phyloP scores from a whole-genome alignment of 2,797 vertebrate species.

The Danio tinwini region DNA sequence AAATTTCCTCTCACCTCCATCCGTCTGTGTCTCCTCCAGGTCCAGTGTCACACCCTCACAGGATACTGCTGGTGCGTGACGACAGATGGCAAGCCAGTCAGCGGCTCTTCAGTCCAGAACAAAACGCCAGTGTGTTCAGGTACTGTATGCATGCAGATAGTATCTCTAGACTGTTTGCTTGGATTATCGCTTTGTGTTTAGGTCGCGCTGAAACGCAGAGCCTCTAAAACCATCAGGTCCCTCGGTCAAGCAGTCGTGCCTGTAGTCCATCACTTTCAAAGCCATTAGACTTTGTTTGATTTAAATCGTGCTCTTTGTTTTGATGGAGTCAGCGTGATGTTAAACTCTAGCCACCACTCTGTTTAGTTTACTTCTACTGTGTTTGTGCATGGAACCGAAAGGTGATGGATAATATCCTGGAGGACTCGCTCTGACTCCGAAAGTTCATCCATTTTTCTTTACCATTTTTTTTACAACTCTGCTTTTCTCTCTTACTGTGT shows the following conservation, averaged over 20 bases:
- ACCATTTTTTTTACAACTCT: background rate
- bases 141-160: constrained; percentile 74
- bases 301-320: constrained; percentile 52
- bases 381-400: constrained; percentile 48
- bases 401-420: constrained; percentile 54
- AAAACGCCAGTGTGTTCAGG: constrained; percentile 99
- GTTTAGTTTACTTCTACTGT: constrained; percentile 60
- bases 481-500: constrained; percentile 23
- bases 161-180: constrained; percentile 51
- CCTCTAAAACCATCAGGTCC: constrained; percentile 31
- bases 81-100: constrained; percentile 94
- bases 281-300: constrained; percentile 53
- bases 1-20: constrained; percentile 36
- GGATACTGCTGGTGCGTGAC: constrained; percentile 99
- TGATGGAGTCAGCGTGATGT: constrained; percentile 44
- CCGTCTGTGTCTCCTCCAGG: constrained; percentile 75
- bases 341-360: constrained; percentile 52
- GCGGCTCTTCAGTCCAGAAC: constrained; percentile 97
- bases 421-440: constrained; percentile 40
- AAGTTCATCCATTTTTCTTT: constrained; percentile 45
- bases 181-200: constrained; percentile 50
- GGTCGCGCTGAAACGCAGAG: constrained; percentile 39
- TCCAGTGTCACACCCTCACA: constrained; percentile 97
- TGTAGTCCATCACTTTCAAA: constrained; percentile 52
- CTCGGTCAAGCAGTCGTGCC: constrained; percentile 28